Evolutionary conservation across 1,140 invertebrate genomes (phyloP).

Genomic region (Penaeus japonicus): DNA sequence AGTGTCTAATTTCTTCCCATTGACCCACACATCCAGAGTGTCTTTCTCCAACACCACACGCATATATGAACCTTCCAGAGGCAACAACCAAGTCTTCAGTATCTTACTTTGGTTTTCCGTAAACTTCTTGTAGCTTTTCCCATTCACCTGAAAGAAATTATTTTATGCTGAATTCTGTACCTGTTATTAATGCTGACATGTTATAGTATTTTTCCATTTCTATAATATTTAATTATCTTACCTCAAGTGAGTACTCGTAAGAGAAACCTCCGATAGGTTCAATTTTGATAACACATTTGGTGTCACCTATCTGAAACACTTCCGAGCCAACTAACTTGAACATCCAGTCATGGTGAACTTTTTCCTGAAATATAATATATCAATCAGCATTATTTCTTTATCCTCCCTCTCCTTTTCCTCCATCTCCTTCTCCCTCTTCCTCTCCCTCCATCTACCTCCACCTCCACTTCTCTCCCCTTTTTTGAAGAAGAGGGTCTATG

Average conservation of each 20-base stretch:
- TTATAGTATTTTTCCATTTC: no score
- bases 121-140: conserved; percentile 80
- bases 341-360: conserved; percentile 83
- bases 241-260: conserved; percentile 79
- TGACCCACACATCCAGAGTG: conserved; percentile 79
- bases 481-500: no score
- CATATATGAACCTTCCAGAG: conserved; percentile 64
- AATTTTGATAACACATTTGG: conserved; percentile 71
- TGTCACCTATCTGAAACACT: conserved; percentile 70
- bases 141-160: conserved; percentile 67
- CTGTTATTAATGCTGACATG: no score
- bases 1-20: conserved; percentile 75
- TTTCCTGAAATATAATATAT: conserved; percentile 19
- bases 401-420: no score
- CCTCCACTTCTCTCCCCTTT: no score
- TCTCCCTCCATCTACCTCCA: no score
- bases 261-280: conserved; percentile 81
- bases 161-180: neutral
- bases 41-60: conserved; percentile 84
- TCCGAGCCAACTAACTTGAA: conserved; percentile 84
- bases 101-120: conserved; percentile 77
- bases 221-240: neutral
- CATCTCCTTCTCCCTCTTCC: no score
- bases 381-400: neutral
- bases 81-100: conserved; percentile 72